Evolutionary conservation across 2,888 invertebrate species (phyloP).

Genomic region (Neoaliturus tenellus): DNA sequence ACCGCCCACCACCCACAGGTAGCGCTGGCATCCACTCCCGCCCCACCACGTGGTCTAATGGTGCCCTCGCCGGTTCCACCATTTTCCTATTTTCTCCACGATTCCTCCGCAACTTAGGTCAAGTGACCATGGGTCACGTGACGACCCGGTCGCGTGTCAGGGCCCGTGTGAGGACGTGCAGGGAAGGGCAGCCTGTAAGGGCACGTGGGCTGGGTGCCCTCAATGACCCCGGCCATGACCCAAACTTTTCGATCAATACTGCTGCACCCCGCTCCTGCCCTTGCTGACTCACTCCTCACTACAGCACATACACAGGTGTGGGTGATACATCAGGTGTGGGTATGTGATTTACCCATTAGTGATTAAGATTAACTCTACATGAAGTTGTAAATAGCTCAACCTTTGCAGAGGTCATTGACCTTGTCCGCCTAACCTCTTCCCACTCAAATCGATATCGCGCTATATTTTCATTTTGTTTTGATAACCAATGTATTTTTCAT

Average conservation of each 20-base stretch:
- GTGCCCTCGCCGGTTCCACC: not conserved
- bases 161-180: not conserved
- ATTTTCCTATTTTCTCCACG: not conserved
- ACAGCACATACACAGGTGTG: too few species aligned
- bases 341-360: too few species aligned
- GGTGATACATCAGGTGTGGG: too few species aligned
- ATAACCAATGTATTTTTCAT: too few species aligned
- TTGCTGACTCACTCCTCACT: too few species aligned
- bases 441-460: too few species aligned
- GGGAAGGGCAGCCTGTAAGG: not conserved
- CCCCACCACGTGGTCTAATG: slow-evolving; percentile 2
- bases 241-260: slow-evolving; percentile 35
- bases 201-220: slow-evolving; percentile 24
- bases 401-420: too few species aligned
- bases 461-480: too few species aligned
- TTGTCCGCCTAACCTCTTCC: too few species aligned
- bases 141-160: not conserved
- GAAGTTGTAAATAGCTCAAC: too few species aligned
- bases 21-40: slow-evolving; percentile 8
- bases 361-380: too few species aligned
- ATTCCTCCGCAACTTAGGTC: not conserved
- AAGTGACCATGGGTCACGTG: not conserved
- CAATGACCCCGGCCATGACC: slow-evolving; percentile 21
- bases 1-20: not conserved
- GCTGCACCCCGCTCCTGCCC: not conserved